Percentiles rank a stretch among this genome's conserved stretches.
Conservation (phyloP, 92 coral and sea anemone genomes). For the Zoanthus gigantus region DNA sequence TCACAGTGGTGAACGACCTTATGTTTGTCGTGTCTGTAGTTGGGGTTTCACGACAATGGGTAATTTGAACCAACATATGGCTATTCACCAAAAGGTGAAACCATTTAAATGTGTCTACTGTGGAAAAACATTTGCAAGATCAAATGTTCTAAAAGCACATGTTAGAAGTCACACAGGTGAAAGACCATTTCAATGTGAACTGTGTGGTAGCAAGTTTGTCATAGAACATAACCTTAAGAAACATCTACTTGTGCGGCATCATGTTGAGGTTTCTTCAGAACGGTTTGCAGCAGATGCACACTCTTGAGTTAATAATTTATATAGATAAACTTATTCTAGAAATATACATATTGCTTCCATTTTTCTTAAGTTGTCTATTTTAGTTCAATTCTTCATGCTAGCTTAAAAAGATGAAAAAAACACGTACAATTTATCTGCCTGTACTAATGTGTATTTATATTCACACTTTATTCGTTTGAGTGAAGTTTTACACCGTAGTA, state of each 20-base stretch:
- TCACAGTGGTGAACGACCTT: slow-evolving; percentile 89
- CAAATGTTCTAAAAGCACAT: slow-evolving; percentile 92
- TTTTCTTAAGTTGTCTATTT: too few species aligned
- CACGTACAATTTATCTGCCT: too few species aligned
- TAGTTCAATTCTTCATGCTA: too few species aligned
- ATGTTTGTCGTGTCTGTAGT: slow-evolving; percentile 87
- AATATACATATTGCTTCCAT: too few species aligned
- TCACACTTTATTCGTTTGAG: too few species aligned
- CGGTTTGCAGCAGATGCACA: slow-evolving; percentile 13
- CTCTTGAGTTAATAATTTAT: background rate
- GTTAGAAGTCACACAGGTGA: slow-evolving; percentile 93
- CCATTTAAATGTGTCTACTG: slow-evolving; percentile 93
- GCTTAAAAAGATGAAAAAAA: too few species aligned
- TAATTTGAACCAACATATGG: slow-evolving; percentile 87
- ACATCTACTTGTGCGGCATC: slow-evolving; percentile 85
- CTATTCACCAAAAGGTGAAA: slow-evolving; percentile 91
- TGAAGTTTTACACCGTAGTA: too few species aligned
- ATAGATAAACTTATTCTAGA: too few species aligned
- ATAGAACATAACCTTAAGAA: slow-evolving; percentile 87
- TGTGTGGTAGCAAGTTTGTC: slow-evolving; percentile 89
- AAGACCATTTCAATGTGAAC: slow-evolving; percentile 88
- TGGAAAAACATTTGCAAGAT: slow-evolving; percentile 94
- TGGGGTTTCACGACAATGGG: slow-evolving; percentile 95
- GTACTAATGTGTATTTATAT: too few species aligned
- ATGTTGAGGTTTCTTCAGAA: slow-evolving; percentile 55